A percentile compares a stretch with the other conserved stretches of the same genome.
phyloP scores from a whole-genome alignment of 2,113 vertebrate species.

The Dromiciops gliroides region DNA sequence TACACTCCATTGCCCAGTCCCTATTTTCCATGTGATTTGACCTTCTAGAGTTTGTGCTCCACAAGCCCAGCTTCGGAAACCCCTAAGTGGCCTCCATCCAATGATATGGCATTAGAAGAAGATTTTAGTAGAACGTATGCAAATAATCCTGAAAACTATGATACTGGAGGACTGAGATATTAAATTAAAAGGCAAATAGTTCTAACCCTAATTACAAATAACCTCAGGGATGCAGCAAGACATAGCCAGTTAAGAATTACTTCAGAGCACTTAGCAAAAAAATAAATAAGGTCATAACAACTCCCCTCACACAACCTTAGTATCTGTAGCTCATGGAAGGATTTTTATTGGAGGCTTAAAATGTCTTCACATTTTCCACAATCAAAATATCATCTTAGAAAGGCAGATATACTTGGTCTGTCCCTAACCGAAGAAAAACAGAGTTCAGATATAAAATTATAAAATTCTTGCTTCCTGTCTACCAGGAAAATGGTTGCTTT shows the following conservation, averaged over 20 bases:
- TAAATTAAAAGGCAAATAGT: neutral
- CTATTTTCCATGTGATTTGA: neutral
- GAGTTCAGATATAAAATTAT: neutral
- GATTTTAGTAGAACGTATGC: neutral
- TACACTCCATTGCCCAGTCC: neutral
- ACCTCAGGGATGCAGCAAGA: neutral
- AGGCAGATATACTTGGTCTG: neutral
- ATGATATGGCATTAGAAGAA: neutral
- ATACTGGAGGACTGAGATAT: neutral
- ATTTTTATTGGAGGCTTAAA: neutral
- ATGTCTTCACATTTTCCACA: neutral
- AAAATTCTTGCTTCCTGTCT: constrained; percentile 37
- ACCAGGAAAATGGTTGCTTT: neutral
- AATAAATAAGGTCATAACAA: neutral
- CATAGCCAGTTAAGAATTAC: constrained; percentile 29
- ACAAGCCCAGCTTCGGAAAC: neutral
- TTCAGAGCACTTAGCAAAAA: neutral
- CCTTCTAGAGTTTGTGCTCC: neutral
- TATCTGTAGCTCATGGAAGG: neutral
- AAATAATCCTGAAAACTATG: constrained; percentile 5
- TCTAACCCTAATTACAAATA: constrained; percentile 18
- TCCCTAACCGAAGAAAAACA: neutral
- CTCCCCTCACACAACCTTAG: neutral
- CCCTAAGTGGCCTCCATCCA: neutral
- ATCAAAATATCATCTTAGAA: neutral